Percentiles rank a stretch among this genome's conserved stretches.
phyloP scores from a whole-genome alignment of 2,888 invertebrate species.

The Meteorus cinctellus region DNA sequence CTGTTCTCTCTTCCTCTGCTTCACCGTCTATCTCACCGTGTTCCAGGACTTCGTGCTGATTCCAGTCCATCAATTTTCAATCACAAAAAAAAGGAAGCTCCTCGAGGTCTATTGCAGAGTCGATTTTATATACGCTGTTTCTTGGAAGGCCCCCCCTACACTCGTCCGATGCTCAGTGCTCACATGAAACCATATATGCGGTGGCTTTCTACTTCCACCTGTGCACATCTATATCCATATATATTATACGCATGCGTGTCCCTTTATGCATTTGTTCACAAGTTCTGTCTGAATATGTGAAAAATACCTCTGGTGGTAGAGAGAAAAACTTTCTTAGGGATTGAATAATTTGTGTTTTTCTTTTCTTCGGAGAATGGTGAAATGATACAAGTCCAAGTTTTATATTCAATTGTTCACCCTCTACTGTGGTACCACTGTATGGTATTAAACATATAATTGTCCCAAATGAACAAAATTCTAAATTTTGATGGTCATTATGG shows the following conservation, averaged over 20 bases:
- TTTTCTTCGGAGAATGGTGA: not conserved
- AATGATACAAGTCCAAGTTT: too few species aligned
- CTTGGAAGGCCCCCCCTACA: conserved; percentile 45
- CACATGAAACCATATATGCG: conserved; percentile 16
- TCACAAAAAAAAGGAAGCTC: conserved; percentile 63
- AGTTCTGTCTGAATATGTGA: too few species aligned
- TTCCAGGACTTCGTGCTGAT: conserved; percentile 56
- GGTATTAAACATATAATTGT: too few species aligned
- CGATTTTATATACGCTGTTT: conserved; percentile 49
- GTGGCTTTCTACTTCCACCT: not conserved
- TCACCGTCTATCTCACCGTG: conserved; percentile 2
- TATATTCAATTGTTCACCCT: too few species aligned
- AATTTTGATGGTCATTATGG: too few species aligned
- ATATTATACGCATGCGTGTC: not conserved
- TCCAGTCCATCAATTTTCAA: conserved; percentile 72
- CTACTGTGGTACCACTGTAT: too few species aligned
- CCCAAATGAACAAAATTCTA: too few species aligned
- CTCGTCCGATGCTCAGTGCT: not conserved
- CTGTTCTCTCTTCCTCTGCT: not conserved
- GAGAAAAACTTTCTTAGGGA: too few species aligned
- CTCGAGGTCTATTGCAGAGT: conserved; percentile 51
- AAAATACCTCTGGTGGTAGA: too few species aligned
- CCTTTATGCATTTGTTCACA: not conserved
- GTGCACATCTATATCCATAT: not conserved
- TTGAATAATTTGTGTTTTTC: too few species aligned